A percentile compares a stretch with the other conserved stretches of the same genome.
Evolutionary conservation across 2,888 invertebrate species (phyloP).

Genomic region (Ichneumoninae sp.): DNA sequence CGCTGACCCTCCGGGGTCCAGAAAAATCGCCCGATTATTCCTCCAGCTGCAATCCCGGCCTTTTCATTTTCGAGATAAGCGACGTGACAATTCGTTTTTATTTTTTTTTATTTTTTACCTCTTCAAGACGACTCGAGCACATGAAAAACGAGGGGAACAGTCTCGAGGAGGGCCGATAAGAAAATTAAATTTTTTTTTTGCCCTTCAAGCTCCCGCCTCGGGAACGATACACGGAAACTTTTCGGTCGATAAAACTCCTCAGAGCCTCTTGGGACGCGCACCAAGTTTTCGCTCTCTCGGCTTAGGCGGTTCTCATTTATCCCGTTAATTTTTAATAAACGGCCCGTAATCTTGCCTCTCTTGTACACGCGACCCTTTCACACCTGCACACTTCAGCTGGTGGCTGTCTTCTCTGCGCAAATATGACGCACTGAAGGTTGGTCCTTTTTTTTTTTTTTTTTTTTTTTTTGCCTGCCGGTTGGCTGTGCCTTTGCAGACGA

Average conservation of each 20-base stretch:
- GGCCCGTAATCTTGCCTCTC: neutral
- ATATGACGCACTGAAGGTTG: neutral
- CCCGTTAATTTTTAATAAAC: neutral
- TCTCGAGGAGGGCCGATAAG: neutral
- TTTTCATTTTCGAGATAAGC: neutral
- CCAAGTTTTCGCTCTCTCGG: neutral
- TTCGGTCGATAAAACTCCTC: neutral
- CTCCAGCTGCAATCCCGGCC: neutral
- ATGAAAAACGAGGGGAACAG: neutral
- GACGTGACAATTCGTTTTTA: neutral
- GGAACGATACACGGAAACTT: neutral
- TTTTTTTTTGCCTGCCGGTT: too few relatives aligned
- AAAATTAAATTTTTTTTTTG: conserved; percentile 3
- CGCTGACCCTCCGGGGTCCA: neutral
- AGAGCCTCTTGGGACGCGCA: neutral
- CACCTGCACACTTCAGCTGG: neutral
- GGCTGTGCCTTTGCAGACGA: too few relatives aligned
- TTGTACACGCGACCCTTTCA: neutral
- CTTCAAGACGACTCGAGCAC: neutral
- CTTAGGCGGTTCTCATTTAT: neutral
- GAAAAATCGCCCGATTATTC: conserved; percentile 6
- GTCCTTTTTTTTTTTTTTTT: neutral
- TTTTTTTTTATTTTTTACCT: neutral
- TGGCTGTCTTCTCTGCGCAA: neutral
- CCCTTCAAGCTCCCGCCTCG: neutral